Conservation (phyloP, 2,797 vertebrate genomes). For the Mormyrops attenuatus region DNA sequence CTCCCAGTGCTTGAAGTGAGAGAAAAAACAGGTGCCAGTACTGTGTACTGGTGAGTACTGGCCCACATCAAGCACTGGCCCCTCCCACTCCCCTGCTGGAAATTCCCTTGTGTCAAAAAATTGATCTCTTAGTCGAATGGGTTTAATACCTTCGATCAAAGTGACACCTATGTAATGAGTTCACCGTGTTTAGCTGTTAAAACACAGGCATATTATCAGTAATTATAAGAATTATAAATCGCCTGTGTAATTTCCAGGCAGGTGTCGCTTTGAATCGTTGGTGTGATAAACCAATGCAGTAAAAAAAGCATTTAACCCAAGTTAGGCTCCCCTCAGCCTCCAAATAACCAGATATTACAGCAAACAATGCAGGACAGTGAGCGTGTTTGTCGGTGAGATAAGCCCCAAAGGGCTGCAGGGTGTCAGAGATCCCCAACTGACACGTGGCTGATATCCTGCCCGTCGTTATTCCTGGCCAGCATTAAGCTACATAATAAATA, state of each 20-base stretch:
- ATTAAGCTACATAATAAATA: conserved; percentile 6
- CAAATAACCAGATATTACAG: not conserved
- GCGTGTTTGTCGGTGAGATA: not conserved
- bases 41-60: not conserved
- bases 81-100: not conserved
- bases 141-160: not conserved
- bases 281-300: not conserved
- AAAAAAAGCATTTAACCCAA: not conserved
- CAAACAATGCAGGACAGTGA: conserved; percentile 1
- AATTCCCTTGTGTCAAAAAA: not conserved
- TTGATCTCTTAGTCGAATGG: not conserved
- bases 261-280: not conserved
- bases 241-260: not conserved
- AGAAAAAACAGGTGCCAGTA: not conserved
- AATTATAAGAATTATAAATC: not conserved
- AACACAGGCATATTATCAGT: not conserved
- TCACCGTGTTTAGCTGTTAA: not conserved
- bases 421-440: not conserved
- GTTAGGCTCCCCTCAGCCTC: not conserved
- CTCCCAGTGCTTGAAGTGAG: not conserved
- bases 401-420: not conserved
- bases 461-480: not conserved
- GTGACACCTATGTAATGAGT: not conserved
- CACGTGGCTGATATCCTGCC: not conserved
- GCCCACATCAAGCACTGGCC: not conserved